Base-by-base conservation (phyloP, 2,113 vertebrate genomes). In the Craseonycteris thonglongyai region DNA sequence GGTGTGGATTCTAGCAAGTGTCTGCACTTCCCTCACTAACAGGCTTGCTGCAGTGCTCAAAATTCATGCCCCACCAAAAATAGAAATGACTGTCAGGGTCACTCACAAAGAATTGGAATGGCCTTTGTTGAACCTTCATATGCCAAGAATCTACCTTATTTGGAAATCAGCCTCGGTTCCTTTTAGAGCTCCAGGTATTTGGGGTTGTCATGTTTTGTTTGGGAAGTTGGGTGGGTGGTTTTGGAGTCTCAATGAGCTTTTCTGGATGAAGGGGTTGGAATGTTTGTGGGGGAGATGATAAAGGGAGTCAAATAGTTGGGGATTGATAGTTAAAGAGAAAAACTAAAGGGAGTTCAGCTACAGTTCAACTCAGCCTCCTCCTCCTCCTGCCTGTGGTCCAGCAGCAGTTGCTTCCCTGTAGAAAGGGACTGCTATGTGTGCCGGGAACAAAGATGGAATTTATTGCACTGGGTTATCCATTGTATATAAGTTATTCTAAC, bases 301-400 rank as follows among this genome's bases (percentile, higher is more conserved):
- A 95, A 96, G 45, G 69, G 74, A 97, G 87, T 96, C 58, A 80
- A 94, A 90, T 79, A 79, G 65, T 68, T 96, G 76, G n/a, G 59
- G 80, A 95, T 81, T 91, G 96, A 94, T 65, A 93, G 75, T 72
- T 91, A 35, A 83, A 91, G 79, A 94, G 69, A 84, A 91, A 94
- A 90, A 94, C 33, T 68, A 96, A 93, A 54, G 63, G n/a, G 96
- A 90, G 93, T 96, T 97, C 97, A 97, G 47, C 83, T 88, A 76
- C 79, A 94, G 96, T 97, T 97, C 95, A 97, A 42, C 75, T 89
- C 87, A 83, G 80, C 83, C 91, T 94, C 75, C 93, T 95, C 75
- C 93, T 95, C 59, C 79, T 80, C 74, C 87, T 79, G 71, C 66
- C 18, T 76, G 78, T 87, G 51, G 83, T 61, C 56, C 40, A 90